Conservation (phyloP, 23 tunicate genomes). For the Clavelina lepadiformis region DNA sequence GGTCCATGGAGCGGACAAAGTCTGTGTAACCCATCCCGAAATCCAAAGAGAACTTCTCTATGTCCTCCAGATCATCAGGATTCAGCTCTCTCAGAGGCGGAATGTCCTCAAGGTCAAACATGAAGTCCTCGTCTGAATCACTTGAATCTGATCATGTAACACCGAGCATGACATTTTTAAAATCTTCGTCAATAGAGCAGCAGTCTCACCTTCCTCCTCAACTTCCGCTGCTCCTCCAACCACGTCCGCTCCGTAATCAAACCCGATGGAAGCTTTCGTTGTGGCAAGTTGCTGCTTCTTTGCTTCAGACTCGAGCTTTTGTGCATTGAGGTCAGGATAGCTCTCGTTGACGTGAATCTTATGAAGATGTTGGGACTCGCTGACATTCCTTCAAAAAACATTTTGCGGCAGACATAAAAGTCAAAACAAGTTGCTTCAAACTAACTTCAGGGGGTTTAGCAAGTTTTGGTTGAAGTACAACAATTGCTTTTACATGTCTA, state of each 20-base stretch:
- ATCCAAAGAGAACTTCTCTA: constrained; percentile 27
- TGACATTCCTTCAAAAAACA: constrained; percentile 34
- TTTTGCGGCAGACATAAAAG: background rate
- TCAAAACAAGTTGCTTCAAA: background rate
- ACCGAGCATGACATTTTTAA: background rate
- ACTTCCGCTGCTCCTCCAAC: background rate
- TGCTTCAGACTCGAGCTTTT: constrained; percentile 67
- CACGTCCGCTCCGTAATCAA: constrained; percentile 54
- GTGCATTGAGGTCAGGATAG: constrained; percentile 44
- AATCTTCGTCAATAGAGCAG: background rate
- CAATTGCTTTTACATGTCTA: background rate
- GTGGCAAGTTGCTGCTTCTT: constrained; percentile 63
- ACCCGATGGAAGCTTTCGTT: constrained; percentile 65
- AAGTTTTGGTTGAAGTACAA: too few species aligned
- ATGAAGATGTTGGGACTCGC: constrained; percentile 62
- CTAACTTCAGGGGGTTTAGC: background rate
- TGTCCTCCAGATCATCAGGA: constrained; percentile 25
- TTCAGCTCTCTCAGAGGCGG: constrained; percentile 53
- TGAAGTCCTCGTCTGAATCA: constrained; percentile 49
- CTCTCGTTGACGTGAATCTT: constrained; percentile 65
- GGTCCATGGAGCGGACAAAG: constrained; percentile 37
- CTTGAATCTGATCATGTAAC: too few species aligned
- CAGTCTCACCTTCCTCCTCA: background rate
- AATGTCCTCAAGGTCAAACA: constrained; percentile 75
- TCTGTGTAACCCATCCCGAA: constrained; percentile 54